These are phyloP conservation scores for Cinclus cinclus DNA, from an alignment of 2,113 vertebrate species.

Conservation along the genomic window DNA sequence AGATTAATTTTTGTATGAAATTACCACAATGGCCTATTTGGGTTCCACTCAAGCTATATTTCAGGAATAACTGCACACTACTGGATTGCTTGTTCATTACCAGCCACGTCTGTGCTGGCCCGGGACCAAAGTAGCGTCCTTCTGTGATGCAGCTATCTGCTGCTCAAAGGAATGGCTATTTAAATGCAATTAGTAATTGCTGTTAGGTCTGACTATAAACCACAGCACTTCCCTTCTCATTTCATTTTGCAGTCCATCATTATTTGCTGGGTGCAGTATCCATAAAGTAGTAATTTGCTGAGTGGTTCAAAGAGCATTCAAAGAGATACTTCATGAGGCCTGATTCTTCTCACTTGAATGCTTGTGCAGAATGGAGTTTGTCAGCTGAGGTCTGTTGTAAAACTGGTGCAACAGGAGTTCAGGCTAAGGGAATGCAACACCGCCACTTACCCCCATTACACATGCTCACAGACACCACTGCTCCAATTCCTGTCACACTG, in stretches of 20 bases:
- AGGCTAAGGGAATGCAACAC: background rate
- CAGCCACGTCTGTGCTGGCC: background rate
- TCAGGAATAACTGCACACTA: conserved; percentile 17
- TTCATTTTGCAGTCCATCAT: conserved; percentile 9
- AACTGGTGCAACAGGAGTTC: background rate
- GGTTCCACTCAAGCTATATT: conserved; percentile 51
- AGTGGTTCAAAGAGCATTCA: background rate
- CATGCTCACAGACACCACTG: background rate
- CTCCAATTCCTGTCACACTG: background rate
- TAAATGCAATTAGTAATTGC: conserved; percentile 50
- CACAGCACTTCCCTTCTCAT: background rate
- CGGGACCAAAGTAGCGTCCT: background rate
- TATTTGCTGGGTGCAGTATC: background rate
- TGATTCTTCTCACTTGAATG: background rate
- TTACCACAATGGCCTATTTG: conserved; percentile 44
- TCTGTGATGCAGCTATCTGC: background rate
- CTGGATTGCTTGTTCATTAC: conserved; percentile 7
- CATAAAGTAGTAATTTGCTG: background rate
- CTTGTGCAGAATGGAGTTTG: background rate
- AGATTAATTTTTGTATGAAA: conserved; percentile 58
- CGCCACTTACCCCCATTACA: background rate
- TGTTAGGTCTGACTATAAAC: conserved; percentile 38
- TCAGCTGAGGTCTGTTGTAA: background rate
- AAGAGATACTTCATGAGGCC: background rate
- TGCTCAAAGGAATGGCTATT: background rate